A percentile compares a stretch with the other conserved stretches of the same genome.
Conservation (phyloP, 2,113 vertebrate genomes). For the Sander vitreus region DNA sequence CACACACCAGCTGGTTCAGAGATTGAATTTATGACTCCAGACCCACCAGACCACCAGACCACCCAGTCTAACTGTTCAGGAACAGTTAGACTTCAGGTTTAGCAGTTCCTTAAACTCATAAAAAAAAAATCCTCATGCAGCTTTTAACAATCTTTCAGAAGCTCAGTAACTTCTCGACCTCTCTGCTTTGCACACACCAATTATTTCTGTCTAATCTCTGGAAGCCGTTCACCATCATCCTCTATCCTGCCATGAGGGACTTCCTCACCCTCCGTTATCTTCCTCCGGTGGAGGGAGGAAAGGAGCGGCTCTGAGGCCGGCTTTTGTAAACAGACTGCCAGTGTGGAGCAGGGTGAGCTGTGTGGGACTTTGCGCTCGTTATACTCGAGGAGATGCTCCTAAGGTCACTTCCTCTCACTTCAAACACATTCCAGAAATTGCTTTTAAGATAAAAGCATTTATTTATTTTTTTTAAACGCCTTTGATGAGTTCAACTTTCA, state of each 20-base stretch:
- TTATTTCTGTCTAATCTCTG: constrained; percentile 53
- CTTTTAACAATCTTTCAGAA: neutral
- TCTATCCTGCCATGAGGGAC: constrained; percentile 11
- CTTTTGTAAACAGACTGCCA: constrained; percentile 44
- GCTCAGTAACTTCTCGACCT: neutral
- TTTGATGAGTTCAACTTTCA: neutral
- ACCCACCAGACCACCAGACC: constrained; percentile 26
- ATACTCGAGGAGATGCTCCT: constrained; percentile 17
- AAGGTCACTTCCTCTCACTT: constrained; percentile 42
- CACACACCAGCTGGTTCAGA: constrained; percentile 20
- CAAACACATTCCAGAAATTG: constrained; percentile 52
- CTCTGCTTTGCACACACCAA: constrained; percentile 3
- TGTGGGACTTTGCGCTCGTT: constrained; percentile 53
- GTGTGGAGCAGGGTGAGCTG: neutral
- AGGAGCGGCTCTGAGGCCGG: constrained; percentile 27
- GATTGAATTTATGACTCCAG: neutral
- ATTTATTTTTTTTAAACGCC: neutral
- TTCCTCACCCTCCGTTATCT: constrained; percentile 47
- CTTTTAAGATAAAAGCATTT: constrained; percentile 26
- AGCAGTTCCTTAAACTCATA: neutral
- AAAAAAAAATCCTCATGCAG: neutral
- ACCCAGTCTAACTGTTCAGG: constrained; percentile 13
- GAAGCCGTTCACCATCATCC: neutral
- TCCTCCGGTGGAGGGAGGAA: constrained; percentile 12
- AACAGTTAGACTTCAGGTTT: neutral